These are phyloP conservation scores for Sceliomorpha sp. DNA, from an alignment of 2,888 invertebrate species.

Conservation along the genomic window DNA sequence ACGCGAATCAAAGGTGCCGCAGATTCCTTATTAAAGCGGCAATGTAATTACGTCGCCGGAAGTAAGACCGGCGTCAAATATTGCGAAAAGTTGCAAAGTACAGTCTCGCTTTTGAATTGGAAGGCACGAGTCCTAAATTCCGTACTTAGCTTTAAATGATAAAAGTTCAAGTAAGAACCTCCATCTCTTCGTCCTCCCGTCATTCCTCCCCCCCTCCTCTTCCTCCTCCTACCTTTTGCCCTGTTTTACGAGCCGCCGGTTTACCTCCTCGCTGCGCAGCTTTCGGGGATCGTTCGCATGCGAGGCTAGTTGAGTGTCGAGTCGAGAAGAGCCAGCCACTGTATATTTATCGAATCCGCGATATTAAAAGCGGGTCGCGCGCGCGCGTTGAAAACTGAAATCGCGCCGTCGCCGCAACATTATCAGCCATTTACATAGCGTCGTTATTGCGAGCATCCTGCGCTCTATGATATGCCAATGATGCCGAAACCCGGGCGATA, in stretches of 20 bases:
- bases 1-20: constrained; percentile 47
- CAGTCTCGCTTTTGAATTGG: constrained; percentile 53
- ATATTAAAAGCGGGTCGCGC: constrained; percentile 63
- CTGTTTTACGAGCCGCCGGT: constrained; percentile 11
- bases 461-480: constrained; percentile 43
- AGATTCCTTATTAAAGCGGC: constrained; percentile 26
- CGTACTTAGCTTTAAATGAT: constrained; percentile 60
- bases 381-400: constrained; percentile 30
- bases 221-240: no score
- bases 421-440: constrained; percentile 65
- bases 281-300: constrained; percentile 1
- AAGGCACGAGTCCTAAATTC: constrained; percentile 59
- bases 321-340: constrained; percentile 2
- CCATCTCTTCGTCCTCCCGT: no score
- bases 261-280: constrained; percentile 1
- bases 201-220: no score
- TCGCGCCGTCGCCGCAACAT: constrained; percentile 49
- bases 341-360: constrained; percentile 67
- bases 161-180: constrained; percentile 55
- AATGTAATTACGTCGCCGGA: constrained; percentile 23
- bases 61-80: constrained; percentile 30
- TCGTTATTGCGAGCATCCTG: constrained; percentile 58
- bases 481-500: constrained; percentile 39
- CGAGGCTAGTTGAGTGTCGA: not conserved
- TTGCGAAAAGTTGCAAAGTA: constrained; percentile 31